phyloP scores from a whole-genome alignment of 2,888 invertebrate genomes.

The Vandiemenella viatica region DNA sequence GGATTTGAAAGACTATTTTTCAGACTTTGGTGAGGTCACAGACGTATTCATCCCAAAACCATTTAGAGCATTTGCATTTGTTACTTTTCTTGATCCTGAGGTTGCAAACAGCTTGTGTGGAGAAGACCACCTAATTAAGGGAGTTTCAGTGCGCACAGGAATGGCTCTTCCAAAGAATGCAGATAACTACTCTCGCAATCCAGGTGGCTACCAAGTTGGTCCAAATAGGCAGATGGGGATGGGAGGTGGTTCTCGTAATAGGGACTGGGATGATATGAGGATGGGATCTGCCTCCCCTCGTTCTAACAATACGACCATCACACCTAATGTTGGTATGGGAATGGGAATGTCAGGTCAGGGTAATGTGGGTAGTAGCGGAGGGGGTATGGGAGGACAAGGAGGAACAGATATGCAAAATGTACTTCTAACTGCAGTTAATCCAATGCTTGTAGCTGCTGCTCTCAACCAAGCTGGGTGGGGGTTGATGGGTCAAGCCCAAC shows the following conservation, averaged over 20 bases:
- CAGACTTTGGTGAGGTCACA: slow-evolving; percentile 65
- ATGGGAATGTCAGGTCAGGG: neutral
- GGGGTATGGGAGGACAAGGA: slow-evolving; percentile 17
- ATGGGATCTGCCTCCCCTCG: neutral
- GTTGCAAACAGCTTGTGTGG: slow-evolving; percentile 65
- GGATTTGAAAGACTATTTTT: slow-evolving; percentile 61
- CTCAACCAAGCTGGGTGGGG: slow-evolving; percentile 2
- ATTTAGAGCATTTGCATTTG: slow-evolving; percentile 69
- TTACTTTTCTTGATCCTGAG: slow-evolving; percentile 67
- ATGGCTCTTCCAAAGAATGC: neutral
- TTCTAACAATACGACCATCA: neutral
- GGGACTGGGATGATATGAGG: neutral
- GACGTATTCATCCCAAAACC: slow-evolving; percentile 80
- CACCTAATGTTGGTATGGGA: neutral
- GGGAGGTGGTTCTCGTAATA: neutral
- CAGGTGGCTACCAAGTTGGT: neutral
- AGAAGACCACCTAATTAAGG: slow-evolving; percentile 70
- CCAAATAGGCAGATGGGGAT: neutral
- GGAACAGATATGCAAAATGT: slow-evolving; percentile 20
- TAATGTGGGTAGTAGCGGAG: neutral
- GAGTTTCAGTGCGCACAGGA: slow-evolving; percentile 19
- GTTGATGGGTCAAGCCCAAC: neutral
- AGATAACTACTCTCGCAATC: neutral
- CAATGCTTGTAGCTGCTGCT: neutral
- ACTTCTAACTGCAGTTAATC: neutral